These are phyloP conservation scores for Frankliniella intonsa DNA, from an alignment of 2,888 invertebrate genomes.

Conservation along the genomic window DNA sequence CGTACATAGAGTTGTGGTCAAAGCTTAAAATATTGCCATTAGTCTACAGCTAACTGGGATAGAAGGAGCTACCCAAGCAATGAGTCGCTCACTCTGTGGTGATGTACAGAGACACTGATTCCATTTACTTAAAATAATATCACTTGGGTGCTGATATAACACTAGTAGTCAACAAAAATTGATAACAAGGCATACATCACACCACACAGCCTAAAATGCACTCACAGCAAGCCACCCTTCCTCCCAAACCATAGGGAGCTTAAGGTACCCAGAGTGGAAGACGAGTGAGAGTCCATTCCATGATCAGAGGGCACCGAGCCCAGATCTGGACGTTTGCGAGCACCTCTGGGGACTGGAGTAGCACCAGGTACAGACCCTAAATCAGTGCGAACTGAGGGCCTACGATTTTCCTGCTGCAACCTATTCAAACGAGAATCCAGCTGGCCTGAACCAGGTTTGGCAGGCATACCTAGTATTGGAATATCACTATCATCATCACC, in stretches of 20 bases:
- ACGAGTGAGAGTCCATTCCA: conserved; percentile 27
- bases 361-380: conserved; percentile 43
- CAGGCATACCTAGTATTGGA: conserved; percentile 40
- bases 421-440: conserved; percentile 48
- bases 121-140: conserved; percentile 15
- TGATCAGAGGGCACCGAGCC: not conserved
- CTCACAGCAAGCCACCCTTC: conserved; percentile 73
- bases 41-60: conserved; percentile 17
- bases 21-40: conserved; percentile 23
- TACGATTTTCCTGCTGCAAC: conserved; percentile 49
- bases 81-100: not conserved
- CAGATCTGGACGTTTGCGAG: conserved; percentile 36
- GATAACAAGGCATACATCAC: not conserved
- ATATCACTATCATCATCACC: conserved; percentile 20
- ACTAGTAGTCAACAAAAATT: conserved; percentile 15
- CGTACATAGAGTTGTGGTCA: conserved; percentile 5
- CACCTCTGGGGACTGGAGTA: conserved; percentile 39
- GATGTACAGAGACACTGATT: not conserved
- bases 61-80: not conserved
- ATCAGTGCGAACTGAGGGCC: conserved; percentile 45
- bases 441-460: conserved; percentile 56
- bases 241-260: conserved; percentile 77
- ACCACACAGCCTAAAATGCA: conserved; percentile 25
- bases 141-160: conserved; percentile 24
- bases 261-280: conserved; percentile 60